phyloP scores from a whole-genome alignment of 2,113 vertebrate genomes.

The Ondatra zibethicus region DNA sequence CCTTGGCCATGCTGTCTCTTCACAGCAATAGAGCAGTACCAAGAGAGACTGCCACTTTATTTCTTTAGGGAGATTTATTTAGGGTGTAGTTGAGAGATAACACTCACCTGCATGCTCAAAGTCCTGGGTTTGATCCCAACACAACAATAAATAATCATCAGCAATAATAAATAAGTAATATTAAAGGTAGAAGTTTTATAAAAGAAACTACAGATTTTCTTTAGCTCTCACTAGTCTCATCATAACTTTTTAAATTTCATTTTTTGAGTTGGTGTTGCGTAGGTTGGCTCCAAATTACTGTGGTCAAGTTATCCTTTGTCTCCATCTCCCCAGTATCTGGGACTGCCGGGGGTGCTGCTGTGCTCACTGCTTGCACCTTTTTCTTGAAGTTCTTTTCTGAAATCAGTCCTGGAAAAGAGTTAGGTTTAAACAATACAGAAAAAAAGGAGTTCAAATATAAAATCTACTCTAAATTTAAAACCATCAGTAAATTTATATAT shows the following conservation, averaged over 20 bases:
- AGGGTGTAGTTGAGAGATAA: not conserved
- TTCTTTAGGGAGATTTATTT: not conserved
- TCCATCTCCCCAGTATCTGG: not conserved
- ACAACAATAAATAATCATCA: not conserved
- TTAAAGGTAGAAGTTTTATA: not conserved
- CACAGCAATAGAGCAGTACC: not conserved
- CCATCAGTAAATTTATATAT: not conserved
- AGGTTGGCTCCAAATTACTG: not conserved
- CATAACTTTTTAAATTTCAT: not conserved
- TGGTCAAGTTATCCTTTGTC: not conserved
- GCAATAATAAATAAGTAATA: not conserved
- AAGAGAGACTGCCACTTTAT: not conserved
- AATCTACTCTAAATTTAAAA: constrained; percentile 12
- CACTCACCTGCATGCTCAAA: not conserved
- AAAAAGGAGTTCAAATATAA: not conserved
- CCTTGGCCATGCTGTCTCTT: not conserved
- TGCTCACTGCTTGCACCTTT: not conserved
- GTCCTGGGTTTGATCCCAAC: not conserved
- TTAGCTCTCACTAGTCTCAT: constrained; percentile 9
- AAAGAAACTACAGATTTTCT: not conserved
- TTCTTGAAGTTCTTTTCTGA: not conserved
- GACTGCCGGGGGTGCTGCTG: not conserved
- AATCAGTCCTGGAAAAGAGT: constrained; percentile 25
- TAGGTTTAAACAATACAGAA: constrained; percentile 17
- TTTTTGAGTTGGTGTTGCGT: not conserved